Evolutionary conservation across 2,888 invertebrate genomes (phyloP).

Genomic region (Tridacna gigas): DNA sequence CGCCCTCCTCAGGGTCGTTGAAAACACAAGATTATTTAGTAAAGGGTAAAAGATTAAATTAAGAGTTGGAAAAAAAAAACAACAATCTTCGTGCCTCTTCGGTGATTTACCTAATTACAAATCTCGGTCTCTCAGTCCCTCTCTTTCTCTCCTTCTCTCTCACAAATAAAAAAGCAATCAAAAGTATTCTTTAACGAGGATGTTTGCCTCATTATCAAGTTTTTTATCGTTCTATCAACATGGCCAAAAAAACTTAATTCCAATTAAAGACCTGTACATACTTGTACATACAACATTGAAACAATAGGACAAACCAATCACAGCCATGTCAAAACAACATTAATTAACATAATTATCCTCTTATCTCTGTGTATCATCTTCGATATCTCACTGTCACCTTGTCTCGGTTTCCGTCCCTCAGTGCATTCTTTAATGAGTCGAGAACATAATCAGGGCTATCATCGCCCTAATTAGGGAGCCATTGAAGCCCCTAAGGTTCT

Average conservation of each 20-base stretch:
- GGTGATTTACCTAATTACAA: no score
- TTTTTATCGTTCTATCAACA: conserved; percentile 17
- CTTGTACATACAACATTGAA: conserved; percentile 31
- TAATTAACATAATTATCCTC: not conserved
- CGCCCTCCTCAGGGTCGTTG: no score
- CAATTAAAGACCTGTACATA: conserved; percentile 23
- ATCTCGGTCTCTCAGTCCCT: no score
- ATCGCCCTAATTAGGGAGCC: conserved; percentile 5
- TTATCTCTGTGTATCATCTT: conserved; percentile 28
- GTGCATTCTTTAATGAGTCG: conserved; percentile 20
- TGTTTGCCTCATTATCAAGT: not conserved
- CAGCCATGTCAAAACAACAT: conserved; percentile 27
- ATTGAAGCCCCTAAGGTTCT: not conserved
- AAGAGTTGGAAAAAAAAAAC: no score
- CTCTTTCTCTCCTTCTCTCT: no score
- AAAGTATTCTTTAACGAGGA: not conserved
- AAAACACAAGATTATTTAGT: no score
- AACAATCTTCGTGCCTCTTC: no score
- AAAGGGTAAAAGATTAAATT: no score
- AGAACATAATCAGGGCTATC: conserved; percentile 35
- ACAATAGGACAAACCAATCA: conserved; percentile 31
- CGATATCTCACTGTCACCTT: not conserved
- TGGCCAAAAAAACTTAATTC: conserved; percentile 14
- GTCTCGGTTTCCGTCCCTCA: conserved; percentile 4
- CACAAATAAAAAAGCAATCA: no score